phyloP scores from a whole-genome alignment of 2,888 invertebrate genomes.

The Pammene fasciana region DNA sequence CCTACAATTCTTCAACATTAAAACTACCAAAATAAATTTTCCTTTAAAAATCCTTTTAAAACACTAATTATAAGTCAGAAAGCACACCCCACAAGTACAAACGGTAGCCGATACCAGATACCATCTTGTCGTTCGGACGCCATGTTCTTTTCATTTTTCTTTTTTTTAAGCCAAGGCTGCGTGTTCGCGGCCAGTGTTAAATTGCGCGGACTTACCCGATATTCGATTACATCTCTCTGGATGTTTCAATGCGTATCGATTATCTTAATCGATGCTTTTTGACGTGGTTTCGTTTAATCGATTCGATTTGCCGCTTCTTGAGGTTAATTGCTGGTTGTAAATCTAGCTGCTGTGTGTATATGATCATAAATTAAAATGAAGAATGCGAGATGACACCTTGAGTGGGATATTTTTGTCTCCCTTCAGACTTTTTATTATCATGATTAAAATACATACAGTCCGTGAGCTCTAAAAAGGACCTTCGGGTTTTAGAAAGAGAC shows the following conservation, averaged over 20 bases:
- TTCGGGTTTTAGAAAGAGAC: too few species aligned
- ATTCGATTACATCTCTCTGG: constrained; percentile 39
- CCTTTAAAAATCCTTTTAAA: not conserved
- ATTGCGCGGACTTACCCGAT: constrained; percentile 36
- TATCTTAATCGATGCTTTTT: constrained; percentile 37
- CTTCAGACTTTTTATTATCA: not conserved
- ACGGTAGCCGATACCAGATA: constrained; percentile 40
- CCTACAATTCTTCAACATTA: not conserved
- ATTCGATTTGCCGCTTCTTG: constrained; percentile 14
- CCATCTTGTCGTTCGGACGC: constrained; percentile 37
- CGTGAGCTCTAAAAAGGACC: too few species aligned
- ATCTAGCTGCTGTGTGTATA: constrained; percentile 3
- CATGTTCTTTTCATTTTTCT: constrained; percentile 34
- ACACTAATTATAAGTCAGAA: constrained; percentile 12
- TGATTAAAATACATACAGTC: too few species aligned
- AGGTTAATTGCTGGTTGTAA: not conserved
- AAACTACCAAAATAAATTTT: not conserved
- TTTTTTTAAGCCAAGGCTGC: constrained; percentile 19
- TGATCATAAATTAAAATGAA: not conserved
- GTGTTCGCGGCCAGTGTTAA: constrained; percentile 40
- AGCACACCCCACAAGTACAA: constrained; percentile 26
- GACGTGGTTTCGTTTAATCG: constrained; percentile 30
- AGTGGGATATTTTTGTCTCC: not conserved
- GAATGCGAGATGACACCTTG: not conserved
- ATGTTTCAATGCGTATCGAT: constrained; percentile 37